phyloP scores from a whole-genome alignment of 2,797 vertebrate species.

The Esox masquinongy region DNA sequence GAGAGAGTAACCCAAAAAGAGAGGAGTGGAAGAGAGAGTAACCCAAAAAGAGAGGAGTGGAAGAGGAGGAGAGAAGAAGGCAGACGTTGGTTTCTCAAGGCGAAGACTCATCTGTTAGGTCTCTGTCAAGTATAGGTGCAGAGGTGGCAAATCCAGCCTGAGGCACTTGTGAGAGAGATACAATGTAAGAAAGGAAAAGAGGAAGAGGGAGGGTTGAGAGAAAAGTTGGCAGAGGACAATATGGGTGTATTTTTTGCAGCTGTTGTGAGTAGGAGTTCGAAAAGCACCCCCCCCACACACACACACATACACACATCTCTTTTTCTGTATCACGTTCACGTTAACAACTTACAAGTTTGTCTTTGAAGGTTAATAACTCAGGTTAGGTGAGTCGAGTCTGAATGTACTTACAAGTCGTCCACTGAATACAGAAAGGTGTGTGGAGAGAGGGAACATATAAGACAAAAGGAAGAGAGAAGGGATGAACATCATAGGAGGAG shows the following conservation, averaged over 20 bases:
- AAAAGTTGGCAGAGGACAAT: constrained; percentile 59
- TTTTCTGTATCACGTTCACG: no score
- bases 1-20: neutral
- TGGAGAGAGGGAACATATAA: neutral
- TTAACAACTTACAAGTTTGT: constrained; percentile 22
- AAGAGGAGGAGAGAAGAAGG: constrained; percentile 21
- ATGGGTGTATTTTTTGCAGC: constrained; percentile 63
- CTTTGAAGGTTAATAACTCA: neutral
- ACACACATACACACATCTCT: constrained; percentile 48
- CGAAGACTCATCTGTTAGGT: constrained; percentile 76
- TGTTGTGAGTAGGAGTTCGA: constrained; percentile 65
- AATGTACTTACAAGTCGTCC: neutral
- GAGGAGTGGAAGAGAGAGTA: constrained; percentile 4
- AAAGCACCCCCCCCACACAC: constrained; percentile 47
- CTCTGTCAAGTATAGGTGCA: constrained; percentile 74
- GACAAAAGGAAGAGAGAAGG: neutral
- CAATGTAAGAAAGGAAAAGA: constrained; percentile 42
- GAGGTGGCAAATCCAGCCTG: constrained; percentile 72
- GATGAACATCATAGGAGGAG: neutral
- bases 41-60: constrained; percentile 16
- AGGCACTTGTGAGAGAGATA: constrained; percentile 53
- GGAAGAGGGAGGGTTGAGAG: constrained; percentile 41
- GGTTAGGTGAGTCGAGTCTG: neutral
- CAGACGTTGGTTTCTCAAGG: constrained; percentile 58
- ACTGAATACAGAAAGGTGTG: neutral